Conservation (phyloP, 1,140 invertebrate species). For the Formica exsecta region DNA sequence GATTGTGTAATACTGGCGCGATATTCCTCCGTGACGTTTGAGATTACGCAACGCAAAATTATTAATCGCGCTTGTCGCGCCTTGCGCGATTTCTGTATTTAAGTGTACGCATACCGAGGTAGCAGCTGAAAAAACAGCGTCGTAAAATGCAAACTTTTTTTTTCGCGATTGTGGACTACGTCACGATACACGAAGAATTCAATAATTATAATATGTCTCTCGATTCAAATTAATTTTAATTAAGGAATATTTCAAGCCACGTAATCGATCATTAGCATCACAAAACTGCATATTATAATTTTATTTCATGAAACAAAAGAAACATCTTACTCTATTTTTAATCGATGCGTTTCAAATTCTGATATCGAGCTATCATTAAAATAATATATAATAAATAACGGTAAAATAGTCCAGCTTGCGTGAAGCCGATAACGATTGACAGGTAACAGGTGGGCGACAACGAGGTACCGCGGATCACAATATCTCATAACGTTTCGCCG, state of each 20-base stretch:
- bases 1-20: background rate
- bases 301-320: background rate
- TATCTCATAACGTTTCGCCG: slow-evolving; percentile 18
- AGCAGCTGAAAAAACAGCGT: slow-evolving; percentile 40
- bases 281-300: slow-evolving; percentile 1
- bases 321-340: background rate
- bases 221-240: background rate
- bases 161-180: background rate
- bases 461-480: slow-evolving; percentile 15
- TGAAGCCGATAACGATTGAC: slow-evolving; percentile 33
- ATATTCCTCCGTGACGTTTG: background rate
- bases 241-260: background rate
- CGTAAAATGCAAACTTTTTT: background rate
- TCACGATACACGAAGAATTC: background rate
- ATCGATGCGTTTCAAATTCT: background rate
- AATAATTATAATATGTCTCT: background rate
- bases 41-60: slow-evolving; percentile 34
- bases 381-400: slow-evolving; percentile 7
- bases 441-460: slow-evolving; percentile 53
- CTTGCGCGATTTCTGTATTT: slow-evolving; percentile 24
- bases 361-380: background rate
- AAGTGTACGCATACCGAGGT: background rate
- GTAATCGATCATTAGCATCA: background rate
- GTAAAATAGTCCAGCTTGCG: background rate
- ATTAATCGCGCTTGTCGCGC: slow-evolving; percentile 35